Percentiles rank a stretch among this genome's conserved stretches.
Evolutionary conservation across 2,888 invertebrate species (phyloP).

Genomic region (Morinoia aosen): DNA sequence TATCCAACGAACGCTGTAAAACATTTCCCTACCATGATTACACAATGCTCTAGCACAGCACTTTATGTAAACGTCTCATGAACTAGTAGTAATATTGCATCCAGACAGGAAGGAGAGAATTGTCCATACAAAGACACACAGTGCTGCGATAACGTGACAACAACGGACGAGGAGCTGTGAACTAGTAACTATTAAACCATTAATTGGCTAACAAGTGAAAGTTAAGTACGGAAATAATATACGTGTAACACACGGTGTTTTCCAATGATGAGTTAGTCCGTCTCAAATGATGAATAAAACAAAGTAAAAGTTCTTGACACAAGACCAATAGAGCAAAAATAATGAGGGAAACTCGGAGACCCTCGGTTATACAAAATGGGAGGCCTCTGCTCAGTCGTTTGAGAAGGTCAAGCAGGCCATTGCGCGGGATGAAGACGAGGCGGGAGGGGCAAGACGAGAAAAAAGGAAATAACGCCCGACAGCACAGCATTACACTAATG

Average conservation of each 20-base stretch:
- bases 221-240: background rate
- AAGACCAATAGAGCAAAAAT: background rate
- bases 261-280: background rate
- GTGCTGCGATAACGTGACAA: background rate
- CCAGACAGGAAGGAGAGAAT: background rate
- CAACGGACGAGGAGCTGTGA: background rate
- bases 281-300: background rate
- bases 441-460: background rate
- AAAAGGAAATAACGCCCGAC: background rate
- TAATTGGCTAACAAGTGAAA: background rate
- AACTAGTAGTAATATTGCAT: background rate
- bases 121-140: background rate
- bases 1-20: background rate
- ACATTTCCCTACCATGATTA: background rate
- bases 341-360: background rate
- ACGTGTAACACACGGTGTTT: background rate
- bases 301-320: background rate
- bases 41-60: background rate
- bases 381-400: background rate
- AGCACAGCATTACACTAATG: background rate
- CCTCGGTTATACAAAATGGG: background rate
- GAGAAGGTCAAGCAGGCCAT: constrained; percentile 3
- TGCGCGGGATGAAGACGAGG: background rate
- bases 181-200: background rate
- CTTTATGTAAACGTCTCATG: background rate